A percentile compares a stretch with the other conserved stretches of the same genome.
Conservation (phyloP, 2,797 vertebrate species). For the Staurois parvus region DNA sequence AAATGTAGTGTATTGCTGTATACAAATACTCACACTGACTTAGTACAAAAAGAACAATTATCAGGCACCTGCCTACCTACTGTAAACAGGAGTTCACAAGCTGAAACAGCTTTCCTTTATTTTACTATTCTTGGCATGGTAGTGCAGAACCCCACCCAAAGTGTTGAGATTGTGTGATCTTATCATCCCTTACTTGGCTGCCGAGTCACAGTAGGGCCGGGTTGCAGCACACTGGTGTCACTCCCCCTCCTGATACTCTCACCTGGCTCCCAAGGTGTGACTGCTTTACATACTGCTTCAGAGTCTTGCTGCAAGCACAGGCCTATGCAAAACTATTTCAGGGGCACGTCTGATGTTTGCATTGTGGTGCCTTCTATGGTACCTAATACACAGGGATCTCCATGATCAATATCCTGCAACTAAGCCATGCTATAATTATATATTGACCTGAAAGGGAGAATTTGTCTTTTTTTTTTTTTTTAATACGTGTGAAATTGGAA, state of each 20-base stretch:
- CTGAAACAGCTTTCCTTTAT: not conserved
- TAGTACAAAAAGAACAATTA: too few relatives aligned
- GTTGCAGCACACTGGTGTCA: not conserved
- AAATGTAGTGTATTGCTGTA: too few relatives aligned
- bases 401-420: too few relatives aligned
- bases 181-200: slow-evolving; percentile 12
- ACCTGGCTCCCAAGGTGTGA: slow-evolving; percentile 16
- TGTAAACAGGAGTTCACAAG: not conserved
- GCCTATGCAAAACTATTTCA: not conserved
- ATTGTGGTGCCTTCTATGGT: not conserved
- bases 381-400: not conserved
- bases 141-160: slow-evolving; percentile 15
- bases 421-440: too few relatives aligned
- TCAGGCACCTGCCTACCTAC: not conserved
- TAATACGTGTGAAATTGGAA: too few relatives aligned
- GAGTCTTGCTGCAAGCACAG: not conserved
- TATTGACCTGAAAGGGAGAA: too few relatives aligned
- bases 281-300: not conserved
- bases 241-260: not conserved
- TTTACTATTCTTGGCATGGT: slow-evolving; percentile 15
- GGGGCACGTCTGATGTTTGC: not conserved
- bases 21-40: too few relatives aligned
- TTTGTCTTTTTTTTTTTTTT: too few relatives aligned
- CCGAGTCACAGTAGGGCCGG: not conserved
- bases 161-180: slow-evolving; percentile 10